Conservation (phyloP, 2,113 vertebrate genomes). For the Microcebus jonahi region DNA sequence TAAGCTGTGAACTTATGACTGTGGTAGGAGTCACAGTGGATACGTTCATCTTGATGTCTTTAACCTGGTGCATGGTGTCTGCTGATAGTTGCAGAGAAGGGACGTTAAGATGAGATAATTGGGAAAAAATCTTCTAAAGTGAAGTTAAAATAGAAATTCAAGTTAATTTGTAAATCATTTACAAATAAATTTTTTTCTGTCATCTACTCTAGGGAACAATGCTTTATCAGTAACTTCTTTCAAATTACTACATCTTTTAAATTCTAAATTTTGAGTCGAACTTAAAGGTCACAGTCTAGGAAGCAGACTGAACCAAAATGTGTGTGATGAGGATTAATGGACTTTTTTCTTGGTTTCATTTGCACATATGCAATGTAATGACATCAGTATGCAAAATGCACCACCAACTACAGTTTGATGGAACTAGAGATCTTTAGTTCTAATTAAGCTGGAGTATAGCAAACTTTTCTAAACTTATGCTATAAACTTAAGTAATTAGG, state of each 20-base stretch:
- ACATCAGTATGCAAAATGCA: not conserved
- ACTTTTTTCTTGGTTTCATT: not conserved
- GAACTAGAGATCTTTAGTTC: not conserved
- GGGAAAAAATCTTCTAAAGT: not conserved
- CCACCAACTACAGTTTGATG: not conserved
- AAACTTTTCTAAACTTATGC: constrained; percentile 14
- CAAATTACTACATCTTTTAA: constrained; percentile 1
- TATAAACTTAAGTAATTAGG: not conserved
- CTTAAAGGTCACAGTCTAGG: not conserved
- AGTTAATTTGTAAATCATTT: not conserved
- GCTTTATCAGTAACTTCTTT: not conserved
- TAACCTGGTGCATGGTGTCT: too few relatives aligned
- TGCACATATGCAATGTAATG: not conserved
- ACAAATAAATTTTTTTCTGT: not conserved
- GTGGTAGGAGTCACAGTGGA: fast-evolving
- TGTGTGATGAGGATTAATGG: not conserved
- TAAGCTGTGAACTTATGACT: not conserved
- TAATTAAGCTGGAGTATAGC: not conserved
- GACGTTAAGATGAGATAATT: not conserved
- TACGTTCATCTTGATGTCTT: fast-evolving
- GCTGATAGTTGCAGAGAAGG: not conserved
- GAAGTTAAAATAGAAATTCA: not conserved
- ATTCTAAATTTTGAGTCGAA: constrained; percentile 42
- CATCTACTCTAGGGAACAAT: not conserved
- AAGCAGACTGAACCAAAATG: not conserved